Conservation (phyloP, 1,140 invertebrate genomes). For the Lordiphosa mommai region DNA sequence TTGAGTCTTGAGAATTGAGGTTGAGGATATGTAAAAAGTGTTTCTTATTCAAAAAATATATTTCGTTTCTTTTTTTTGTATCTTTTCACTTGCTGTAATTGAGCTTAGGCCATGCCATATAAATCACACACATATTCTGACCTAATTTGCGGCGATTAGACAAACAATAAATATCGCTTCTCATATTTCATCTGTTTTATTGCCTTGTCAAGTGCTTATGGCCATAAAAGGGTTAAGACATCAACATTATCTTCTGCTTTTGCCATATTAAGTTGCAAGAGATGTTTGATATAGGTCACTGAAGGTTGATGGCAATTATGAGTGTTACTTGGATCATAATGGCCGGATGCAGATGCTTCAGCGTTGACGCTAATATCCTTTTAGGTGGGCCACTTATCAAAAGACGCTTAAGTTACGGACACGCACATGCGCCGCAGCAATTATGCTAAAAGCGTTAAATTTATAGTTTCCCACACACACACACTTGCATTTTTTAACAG, state of each 20-base stretch:
- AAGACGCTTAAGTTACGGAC: conserved; percentile 42
- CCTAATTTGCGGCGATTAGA: too few relatives aligned
- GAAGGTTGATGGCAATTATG: conserved; percentile 45
- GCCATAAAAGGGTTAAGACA: too few relatives aligned
- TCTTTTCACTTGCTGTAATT: too few relatives aligned
- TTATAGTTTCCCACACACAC: conserved; percentile 60
- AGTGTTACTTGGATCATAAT: conserved; percentile 51
- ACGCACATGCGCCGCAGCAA: conserved; percentile 62
- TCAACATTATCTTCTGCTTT: neutral
- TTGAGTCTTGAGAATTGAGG: conserved; percentile 34
- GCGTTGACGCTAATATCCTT: conserved; percentile 66
- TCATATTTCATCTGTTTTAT: too few relatives aligned
- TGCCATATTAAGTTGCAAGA: neutral
- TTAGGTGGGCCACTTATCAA: conserved; percentile 57
- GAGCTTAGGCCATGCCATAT: too few relatives aligned
- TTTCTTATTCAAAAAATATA: too few relatives aligned
- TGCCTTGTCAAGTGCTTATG: too few relatives aligned
- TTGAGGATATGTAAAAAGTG: conserved; percentile 13
- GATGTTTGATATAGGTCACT: too few relatives aligned
- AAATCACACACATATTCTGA: too few relatives aligned
- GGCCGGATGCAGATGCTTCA: conserved; percentile 38
- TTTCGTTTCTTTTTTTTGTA: too few relatives aligned
- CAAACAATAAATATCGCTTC: too few relatives aligned
- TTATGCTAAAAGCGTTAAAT: conserved; percentile 76
- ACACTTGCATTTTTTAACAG: conserved; percentile 38